phyloP scores from a whole-genome alignment of 2,888 invertebrate species.

The Amaurobius ferox region DNA sequence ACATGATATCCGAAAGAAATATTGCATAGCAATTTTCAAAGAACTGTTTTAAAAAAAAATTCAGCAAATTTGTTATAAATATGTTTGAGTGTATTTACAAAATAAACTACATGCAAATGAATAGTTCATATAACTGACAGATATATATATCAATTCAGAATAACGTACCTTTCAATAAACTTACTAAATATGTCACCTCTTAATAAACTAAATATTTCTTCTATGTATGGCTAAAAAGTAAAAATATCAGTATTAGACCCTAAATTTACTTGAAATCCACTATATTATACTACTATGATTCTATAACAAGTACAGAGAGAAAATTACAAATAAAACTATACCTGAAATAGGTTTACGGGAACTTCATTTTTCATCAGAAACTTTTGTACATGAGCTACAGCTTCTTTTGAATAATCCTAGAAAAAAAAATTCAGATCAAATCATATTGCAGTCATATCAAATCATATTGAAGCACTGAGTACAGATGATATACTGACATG shows the following conservation, averaged over 20 bases:
- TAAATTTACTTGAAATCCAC: background rate
- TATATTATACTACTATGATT: background rate
- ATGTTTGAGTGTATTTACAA: no score
- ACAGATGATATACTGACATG: no score
- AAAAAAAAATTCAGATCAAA: no score
- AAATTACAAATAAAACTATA: conserved; percentile 79
- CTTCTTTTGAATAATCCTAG: conserved; percentile 98
- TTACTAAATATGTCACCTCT: conserved; percentile 97
- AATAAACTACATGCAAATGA: no score
- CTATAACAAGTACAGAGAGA: background rate
- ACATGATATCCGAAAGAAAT: no score
- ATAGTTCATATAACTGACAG: no score
- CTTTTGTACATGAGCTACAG: conserved; percentile 97
- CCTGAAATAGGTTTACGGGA: conserved; percentile 97
- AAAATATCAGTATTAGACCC: conserved; percentile 56
- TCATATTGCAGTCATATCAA: no score
- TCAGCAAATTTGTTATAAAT: no score
- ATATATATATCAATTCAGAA: no score
- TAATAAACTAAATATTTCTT: conserved; percentile 98
- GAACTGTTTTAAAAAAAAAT: no score
- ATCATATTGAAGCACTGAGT: no score
- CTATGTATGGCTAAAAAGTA: conserved; percentile 95
- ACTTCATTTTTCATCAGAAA: conserved; percentile 98
- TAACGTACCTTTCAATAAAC: conserved; percentile 93
- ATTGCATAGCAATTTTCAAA: no score